These are phyloP conservation scores for Melitaea athalia DNA, from an alignment of 2,888 invertebrate species.

Conservation along the genomic window DNA sequence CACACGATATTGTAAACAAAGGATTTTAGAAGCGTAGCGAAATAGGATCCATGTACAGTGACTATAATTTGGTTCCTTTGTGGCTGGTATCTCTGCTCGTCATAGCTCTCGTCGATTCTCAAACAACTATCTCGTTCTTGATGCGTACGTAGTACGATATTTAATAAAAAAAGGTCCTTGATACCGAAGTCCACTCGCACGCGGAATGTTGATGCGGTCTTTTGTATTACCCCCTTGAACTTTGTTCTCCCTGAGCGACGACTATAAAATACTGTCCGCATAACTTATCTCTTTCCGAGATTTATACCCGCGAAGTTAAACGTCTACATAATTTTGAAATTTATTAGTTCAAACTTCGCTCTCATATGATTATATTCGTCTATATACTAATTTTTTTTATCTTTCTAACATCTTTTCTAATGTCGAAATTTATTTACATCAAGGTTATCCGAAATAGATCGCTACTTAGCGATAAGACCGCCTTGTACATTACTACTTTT, in stretches of 20 bases:
- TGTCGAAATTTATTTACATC: too few relatives aligned
- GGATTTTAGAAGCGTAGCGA: constrained; percentile 40
- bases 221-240: constrained; percentile 58
- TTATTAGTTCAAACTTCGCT: constrained; percentile 30
- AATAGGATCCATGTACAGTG: constrained; percentile 48
- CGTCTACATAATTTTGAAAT: constrained; percentile 38
- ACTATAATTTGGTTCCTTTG: constrained; percentile 64
- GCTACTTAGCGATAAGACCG: too few relatives aligned
- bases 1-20: constrained; percentile 46
- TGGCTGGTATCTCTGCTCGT: constrained; percentile 47
- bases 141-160: constrained; percentile 54
- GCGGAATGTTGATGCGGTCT: constrained; percentile 56
- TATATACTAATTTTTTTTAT: constrained; percentile 7
- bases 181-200: constrained; percentile 44
- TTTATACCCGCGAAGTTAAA: constrained; percentile 34
- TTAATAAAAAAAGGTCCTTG: constrained; percentile 52
- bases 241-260: constrained; percentile 53
- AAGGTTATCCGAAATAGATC: too few relatives aligned
- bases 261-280: constrained; percentile 54
- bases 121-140: constrained; percentile 32
- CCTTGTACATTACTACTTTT: too few relatives aligned
- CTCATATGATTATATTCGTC: constrained; percentile 14
- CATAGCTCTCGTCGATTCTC: constrained; percentile 49
- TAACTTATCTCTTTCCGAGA: constrained; percentile 52
- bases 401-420: too few relatives aligned